Conservation (phyloP, 2,113 vertebrate genomes). For the Sylvicapra grimmia region DNA sequence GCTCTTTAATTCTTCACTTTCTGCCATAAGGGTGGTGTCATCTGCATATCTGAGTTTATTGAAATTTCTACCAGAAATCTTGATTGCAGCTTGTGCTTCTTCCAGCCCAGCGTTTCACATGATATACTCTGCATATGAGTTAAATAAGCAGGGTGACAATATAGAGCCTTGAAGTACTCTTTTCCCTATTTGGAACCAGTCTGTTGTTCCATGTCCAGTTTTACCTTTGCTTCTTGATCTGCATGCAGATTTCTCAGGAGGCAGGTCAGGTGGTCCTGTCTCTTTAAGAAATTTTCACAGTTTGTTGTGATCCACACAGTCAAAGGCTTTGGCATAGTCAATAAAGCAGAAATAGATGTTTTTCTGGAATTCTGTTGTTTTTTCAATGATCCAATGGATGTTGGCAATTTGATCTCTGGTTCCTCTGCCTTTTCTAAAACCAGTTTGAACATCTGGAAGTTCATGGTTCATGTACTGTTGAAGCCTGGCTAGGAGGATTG, state of each 20-base stretch:
- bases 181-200: background rate
- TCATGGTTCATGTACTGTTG: background rate
- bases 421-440: background rate
- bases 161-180: rapidly evolving
- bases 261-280: background rate
- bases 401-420: background rate
- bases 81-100: background rate
- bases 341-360: background rate
- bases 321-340: background rate
- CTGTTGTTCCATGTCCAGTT: background rate
- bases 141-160: background rate
- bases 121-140: background rate
- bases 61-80: background rate
- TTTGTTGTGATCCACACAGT: background rate
- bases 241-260: background rate
- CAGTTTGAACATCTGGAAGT: background rate
- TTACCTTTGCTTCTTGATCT: background rate
- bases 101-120: background rate
- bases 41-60: background rate
- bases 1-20: background rate
- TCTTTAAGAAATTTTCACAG: background rate
- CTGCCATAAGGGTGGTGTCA: background rate
- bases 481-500: background rate
- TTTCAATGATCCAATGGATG: background rate
- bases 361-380: background rate